Evolutionary conservation across 2,797 vertebrate species (phyloP).

Genomic region (Synanceia verrucosa): DNA sequence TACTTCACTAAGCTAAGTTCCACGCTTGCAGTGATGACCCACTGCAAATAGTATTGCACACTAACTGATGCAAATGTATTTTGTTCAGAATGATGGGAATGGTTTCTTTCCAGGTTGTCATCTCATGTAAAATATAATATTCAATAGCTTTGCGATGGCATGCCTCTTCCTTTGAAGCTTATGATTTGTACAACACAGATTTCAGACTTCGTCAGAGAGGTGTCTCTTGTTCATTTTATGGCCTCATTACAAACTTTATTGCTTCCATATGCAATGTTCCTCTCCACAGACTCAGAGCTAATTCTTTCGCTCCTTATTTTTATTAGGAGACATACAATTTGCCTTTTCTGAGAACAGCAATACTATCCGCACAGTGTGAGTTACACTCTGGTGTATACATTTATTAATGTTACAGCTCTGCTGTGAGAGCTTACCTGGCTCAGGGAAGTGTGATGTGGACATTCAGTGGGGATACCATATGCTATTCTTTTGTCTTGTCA

Average conservation of each 20-base stretch:
- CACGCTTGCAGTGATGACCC: too few relatives aligned
- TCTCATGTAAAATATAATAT: not conserved
- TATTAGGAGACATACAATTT: not conserved
- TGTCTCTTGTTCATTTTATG: not conserved
- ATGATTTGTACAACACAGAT: not conserved
- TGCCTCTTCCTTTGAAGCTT: not conserved
- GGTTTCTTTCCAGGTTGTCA: not conserved
- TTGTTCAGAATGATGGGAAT: not conserved
- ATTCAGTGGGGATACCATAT: not conserved
- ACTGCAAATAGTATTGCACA: not conserved
- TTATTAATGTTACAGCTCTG: constrained; percentile 13
- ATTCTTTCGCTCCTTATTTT: constrained; percentile 4
- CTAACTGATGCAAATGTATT: not conserved
- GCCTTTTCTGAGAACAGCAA: not conserved
- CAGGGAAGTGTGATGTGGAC: not conserved
- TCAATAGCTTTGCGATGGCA: not conserved
- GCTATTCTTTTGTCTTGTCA: constrained; percentile 23
- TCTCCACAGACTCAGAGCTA: not conserved
- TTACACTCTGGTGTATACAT: constrained; percentile 8
- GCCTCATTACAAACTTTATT: constrained; percentile 20
- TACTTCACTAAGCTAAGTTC: not conserved
- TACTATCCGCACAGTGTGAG: not conserved
- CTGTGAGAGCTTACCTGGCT: constrained; percentile 5
- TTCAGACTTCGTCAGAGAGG: not conserved
- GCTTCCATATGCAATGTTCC: not conserved